These are phyloP conservation scores for Trochalopteron elliotii DNA, from an alignment of 2,113 vertebrate genomes.

Conservation along the genomic window DNA sequence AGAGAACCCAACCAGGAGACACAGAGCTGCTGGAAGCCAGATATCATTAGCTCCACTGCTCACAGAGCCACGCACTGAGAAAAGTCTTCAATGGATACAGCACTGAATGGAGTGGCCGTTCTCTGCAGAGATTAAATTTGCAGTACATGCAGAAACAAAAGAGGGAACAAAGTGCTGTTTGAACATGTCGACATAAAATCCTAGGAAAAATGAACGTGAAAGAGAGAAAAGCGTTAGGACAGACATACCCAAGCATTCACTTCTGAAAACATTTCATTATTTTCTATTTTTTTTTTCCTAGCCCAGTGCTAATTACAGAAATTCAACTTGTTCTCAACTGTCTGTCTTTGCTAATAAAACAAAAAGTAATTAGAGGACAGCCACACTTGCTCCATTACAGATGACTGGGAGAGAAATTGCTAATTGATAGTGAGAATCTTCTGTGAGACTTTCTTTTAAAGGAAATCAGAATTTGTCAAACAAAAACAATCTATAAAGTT, in stretches of 20 bases:
- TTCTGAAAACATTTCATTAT: constrained; percentile 25
- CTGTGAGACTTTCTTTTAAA: neutral
- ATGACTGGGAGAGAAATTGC: neutral
- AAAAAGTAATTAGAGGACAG: neutral
- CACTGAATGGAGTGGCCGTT: neutral
- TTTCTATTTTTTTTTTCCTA: neutral
- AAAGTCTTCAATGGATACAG: neutral
- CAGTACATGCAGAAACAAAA: constrained; percentile 44
- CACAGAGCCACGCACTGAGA: neutral
- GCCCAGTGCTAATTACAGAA: constrained; percentile 19
- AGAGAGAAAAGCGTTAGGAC: neutral
- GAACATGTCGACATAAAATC: constrained; percentile 4
- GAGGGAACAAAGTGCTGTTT: constrained; percentile 43
- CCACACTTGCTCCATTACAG: neutral
- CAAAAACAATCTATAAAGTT: neutral
- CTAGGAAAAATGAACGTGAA: neutral
- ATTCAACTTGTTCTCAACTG: neutral
- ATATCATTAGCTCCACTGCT: constrained; percentile 46
- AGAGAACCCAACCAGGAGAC: constrained; percentile 46
- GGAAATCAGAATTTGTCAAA: neutral
- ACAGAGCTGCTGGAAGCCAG: constrained; percentile 51
- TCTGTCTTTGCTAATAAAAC: neutral
- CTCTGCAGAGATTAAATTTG: constrained; percentile 17
- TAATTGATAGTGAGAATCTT: constrained; percentile 12
- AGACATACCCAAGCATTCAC: neutral